phyloP scores from a whole-genome alignment of 2,888 invertebrate genomes.

The Drosophila testacea region DNA sequence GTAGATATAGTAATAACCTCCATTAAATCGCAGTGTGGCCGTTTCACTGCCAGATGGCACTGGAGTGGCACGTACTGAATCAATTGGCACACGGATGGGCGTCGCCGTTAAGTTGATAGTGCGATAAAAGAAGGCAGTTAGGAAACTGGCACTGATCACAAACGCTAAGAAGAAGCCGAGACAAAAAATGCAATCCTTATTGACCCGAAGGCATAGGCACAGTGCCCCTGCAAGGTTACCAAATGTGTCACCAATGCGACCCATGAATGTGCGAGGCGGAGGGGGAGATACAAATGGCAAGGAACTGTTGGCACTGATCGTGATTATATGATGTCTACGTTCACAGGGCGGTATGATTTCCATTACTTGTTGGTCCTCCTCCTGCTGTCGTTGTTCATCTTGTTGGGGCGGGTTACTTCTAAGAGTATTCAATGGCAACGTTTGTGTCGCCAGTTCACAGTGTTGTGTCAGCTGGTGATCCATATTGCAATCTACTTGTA shows the following conservation, averaged over 20 bases:
- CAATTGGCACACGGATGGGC: slow-evolving; percentile 19
- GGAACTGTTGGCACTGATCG: slow-evolving; percentile 64
- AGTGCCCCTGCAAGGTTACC: slow-evolving; percentile 72
- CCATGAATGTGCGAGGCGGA: slow-evolving; percentile 43
- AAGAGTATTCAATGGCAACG: slow-evolving; percentile 16
- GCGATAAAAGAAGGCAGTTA: slow-evolving; percentile 83
- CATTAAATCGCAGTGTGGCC: slow-evolving; percentile 48
- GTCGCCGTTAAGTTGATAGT: slow-evolving; percentile 68
- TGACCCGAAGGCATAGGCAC: slow-evolving; percentile 80
- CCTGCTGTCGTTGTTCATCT: neutral
- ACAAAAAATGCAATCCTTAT: slow-evolving; percentile 83
- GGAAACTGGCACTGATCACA: slow-evolving; percentile 82
- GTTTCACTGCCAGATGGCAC: slow-evolving; percentile 11
- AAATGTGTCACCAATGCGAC: slow-evolving; percentile 55
- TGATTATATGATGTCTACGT: slow-evolving; percentile 66
- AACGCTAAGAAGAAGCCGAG: slow-evolving; percentile 82
- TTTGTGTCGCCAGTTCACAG: slow-evolving; percentile 56
- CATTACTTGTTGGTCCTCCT: neutral
- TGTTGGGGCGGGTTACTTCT: slow-evolving; percentile 18
- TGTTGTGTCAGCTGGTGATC: slow-evolving; percentile 21
- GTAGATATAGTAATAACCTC: slow-evolving; percentile 63
- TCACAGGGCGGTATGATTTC: slow-evolving; percentile 53
- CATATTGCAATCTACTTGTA: neutral
- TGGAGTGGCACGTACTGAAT: neutral
- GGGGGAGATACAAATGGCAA: slow-evolving; percentile 33